Evolutionary conservation across 2,113 vertebrate genomes (phyloP).

Genomic region (Gallinago undulata): DNA sequence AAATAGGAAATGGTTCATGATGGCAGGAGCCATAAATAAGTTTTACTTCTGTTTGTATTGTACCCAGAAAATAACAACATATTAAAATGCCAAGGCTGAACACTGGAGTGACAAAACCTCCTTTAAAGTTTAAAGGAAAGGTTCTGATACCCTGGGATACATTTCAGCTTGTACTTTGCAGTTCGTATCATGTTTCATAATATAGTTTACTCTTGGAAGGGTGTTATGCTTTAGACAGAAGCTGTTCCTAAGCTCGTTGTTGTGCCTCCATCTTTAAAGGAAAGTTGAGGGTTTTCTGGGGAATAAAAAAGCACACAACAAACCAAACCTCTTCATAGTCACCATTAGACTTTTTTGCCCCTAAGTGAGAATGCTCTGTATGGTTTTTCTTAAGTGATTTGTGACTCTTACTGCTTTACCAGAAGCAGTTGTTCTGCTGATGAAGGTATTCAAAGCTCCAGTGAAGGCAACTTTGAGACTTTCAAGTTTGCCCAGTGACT

Average conservation of each 20-base stretch:
- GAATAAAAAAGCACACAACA: background rate
- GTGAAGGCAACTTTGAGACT: background rate
- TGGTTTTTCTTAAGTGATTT: background rate
- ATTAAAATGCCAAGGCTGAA: background rate
- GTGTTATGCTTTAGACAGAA: background rate
- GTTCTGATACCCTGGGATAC: background rate
- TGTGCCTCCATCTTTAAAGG: background rate
- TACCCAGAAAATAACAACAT: background rate
- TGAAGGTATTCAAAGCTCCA: background rate
- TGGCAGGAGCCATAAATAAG: background rate
- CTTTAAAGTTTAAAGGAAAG: background rate
- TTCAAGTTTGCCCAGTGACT: background rate
- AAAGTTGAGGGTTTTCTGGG: background rate
- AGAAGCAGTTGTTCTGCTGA: background rate
- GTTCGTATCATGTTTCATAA: accelerated
- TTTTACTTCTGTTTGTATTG: background rate
- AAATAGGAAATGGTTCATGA: background rate
- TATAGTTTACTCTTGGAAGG: background rate
- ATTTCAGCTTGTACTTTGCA: background rate
- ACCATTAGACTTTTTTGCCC: accelerated
- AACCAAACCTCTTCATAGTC: background rate
- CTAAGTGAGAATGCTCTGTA: background rate
- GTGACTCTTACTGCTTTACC: background rate
- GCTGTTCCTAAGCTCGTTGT: background rate
- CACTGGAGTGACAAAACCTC: background rate